phyloP scores from a whole-genome alignment of 2,797 vertebrate genomes.

The Picus viridis region DNA sequence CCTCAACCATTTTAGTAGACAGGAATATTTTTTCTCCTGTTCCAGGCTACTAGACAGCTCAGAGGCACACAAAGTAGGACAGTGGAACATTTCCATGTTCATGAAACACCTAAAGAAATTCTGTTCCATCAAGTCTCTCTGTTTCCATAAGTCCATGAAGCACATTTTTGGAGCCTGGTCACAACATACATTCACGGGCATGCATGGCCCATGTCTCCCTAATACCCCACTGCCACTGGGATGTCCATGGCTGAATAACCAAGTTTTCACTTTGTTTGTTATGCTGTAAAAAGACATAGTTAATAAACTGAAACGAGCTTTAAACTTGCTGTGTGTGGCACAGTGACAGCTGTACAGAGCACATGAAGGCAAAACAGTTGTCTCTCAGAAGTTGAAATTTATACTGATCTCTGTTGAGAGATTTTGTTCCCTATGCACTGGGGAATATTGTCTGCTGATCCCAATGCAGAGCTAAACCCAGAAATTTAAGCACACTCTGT shows the following conservation, averaged over 20 bases:
- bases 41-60: not conserved
- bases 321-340: not conserved
- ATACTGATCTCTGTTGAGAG: conserved; percentile 34
- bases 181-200: no score
- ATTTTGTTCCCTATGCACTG: not conserved
- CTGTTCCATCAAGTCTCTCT: not conserved
- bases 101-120: not conserved
- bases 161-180: not conserved
- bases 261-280: not conserved
- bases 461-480: not conserved
- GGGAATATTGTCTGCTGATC: conserved; percentile 29
- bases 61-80: not conserved
- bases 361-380: not conserved
- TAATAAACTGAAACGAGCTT: not conserved
- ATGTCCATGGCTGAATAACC: not conserved
- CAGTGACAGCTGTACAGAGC: not conserved
- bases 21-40: not conserved
- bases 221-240: not conserved
- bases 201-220: no score
- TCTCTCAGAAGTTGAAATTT: conserved; percentile 24
- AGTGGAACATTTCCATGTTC: not conserved
- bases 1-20: not conserved
- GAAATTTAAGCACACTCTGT: conserved; percentile 23
- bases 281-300: not conserved
- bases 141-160: not conserved